Percentiles rank a stretch among this genome's conserved stretches.
Evolutionary conservation across 2,113 vertebrate species (phyloP).

Genomic region (Corythornis vintsioides): DNA sequence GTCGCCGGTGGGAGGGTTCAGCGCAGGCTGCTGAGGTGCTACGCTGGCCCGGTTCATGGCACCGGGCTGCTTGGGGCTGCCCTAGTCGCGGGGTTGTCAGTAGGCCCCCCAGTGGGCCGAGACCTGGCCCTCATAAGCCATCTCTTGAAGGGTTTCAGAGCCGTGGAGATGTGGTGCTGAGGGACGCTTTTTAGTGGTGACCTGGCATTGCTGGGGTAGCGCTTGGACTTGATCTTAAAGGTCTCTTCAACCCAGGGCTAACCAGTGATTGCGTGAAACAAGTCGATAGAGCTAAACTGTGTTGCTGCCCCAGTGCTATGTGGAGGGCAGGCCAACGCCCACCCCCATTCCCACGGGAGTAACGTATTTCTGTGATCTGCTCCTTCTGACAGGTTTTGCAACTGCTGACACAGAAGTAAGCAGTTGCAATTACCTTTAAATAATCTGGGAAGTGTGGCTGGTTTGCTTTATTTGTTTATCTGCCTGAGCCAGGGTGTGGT

Average conservation of each 20-base stretch:
- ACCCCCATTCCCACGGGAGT: fast-evolving
- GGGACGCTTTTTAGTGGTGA: not conserved
- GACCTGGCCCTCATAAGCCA: fast-evolving
- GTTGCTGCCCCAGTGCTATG: fast-evolving
- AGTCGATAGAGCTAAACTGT: fast-evolving
- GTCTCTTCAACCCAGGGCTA: not conserved
- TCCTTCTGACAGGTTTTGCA: fast-evolving
- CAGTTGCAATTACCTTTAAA: not conserved
- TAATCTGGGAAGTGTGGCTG: not conserved
- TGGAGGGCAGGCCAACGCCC: no score
- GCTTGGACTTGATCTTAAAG: not conserved
- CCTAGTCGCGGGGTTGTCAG: no score
- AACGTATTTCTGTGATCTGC: fast-evolving
- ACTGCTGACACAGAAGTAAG: not conserved
- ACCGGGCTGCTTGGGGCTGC: not conserved
- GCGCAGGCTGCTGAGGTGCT: no score
- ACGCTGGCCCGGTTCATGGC: not conserved
- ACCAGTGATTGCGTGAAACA: fast-evolving
- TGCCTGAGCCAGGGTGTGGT: not conserved
- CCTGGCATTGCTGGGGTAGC: not conserved
- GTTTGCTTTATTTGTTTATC: fast-evolving
- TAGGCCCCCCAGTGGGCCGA: no score
- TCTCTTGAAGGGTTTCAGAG: not conserved
- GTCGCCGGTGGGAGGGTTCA: not conserved
- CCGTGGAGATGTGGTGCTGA: not conserved